Evolutionary conservation across 2,797 vertebrate genomes (phyloP).

Genomic region (Hoplostethus atlanticus): DNA sequence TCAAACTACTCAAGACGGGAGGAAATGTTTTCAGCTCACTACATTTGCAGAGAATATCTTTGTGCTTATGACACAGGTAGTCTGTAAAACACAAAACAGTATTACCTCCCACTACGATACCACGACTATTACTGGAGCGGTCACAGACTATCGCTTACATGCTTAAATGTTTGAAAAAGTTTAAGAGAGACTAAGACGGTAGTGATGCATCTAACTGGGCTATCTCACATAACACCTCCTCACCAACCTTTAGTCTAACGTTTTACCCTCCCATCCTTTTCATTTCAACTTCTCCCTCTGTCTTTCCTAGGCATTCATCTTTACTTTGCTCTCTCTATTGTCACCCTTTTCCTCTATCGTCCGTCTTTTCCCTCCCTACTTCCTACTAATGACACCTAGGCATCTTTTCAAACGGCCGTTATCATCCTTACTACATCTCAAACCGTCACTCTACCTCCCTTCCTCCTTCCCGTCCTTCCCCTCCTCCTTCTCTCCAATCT

Average conservation of each 20-base stretch:
- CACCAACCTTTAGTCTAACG: neutral
- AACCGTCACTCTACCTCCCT: slow-evolving; percentile 14
- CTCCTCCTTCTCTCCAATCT: neutral
- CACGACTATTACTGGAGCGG: neutral
- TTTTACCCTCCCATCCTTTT: neutral
- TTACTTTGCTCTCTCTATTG: neutral
- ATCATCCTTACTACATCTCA: slow-evolving; percentile 37
- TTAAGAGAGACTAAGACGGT: neutral
- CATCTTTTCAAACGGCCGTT: slow-evolving; percentile 41
- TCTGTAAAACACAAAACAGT: neutral
- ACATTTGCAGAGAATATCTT: slow-evolving; percentile 20
- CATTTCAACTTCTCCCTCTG: neutral
- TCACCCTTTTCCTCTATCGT: neutral
- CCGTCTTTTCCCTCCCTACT: slow-evolving; percentile 19
- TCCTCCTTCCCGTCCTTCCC: slow-evolving; percentile 7
- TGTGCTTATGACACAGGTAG: slow-evolving; percentile 5
- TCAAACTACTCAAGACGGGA: slow-evolving; percentile 22
- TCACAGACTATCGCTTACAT: slow-evolving; percentile 12
- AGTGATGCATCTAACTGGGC: neutral
- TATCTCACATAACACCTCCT: neutral
- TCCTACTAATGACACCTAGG: slow-evolving; percentile 22
- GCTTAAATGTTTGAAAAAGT: neutral
- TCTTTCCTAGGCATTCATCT: slow-evolving; percentile 2
- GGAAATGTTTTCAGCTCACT: slow-evolving; percentile 9
- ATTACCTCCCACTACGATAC: neutral